Percentiles rank a stretch among this genome's conserved stretches.
Evolutionary conservation across 2,888 invertebrate species (phyloP).

Genomic region (Cephus pygmeus): DNA sequence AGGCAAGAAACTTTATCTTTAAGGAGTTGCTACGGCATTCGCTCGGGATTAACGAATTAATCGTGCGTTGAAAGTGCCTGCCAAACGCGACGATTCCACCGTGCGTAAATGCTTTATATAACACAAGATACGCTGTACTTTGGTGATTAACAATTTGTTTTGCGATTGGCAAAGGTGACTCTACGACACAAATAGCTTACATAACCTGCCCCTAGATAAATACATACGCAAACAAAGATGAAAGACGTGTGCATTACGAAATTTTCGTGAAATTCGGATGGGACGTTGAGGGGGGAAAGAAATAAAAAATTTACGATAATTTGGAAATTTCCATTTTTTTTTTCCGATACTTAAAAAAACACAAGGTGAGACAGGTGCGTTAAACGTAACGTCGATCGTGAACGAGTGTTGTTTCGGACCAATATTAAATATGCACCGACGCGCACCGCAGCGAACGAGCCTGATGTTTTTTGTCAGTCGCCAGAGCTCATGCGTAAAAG

Average conservation of each 20-base stretch:
- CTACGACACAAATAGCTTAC: constrained; percentile 63
- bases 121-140: constrained; percentile 60
- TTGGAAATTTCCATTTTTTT: too few species aligned
- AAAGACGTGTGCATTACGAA: constrained; percentile 20
- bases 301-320: constrained; percentile 5
- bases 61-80: not conserved
- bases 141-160: constrained; percentile 65
- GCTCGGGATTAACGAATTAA: not conserved
- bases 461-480: not conserved
- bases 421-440: not conserved
- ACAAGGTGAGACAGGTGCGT: not conserved
- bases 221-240: constrained; percentile 50
- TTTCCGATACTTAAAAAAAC: too few species aligned
- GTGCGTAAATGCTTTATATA: constrained; percentile 49
- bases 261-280: constrained; percentile 9
- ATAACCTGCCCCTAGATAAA: constrained; percentile 59
- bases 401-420: not conserved
- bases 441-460: not conserved
- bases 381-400: not conserved
- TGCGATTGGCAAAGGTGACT: constrained; percentile 64
- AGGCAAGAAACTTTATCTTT: not conserved
- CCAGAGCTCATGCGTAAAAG: not conserved
- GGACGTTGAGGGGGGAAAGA: not conserved
- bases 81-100: not conserved
- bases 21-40: not conserved